Base-by-base conservation (phyloP, 2,888 invertebrate genomes). In the Rhyacophila evoluta region DNA sequence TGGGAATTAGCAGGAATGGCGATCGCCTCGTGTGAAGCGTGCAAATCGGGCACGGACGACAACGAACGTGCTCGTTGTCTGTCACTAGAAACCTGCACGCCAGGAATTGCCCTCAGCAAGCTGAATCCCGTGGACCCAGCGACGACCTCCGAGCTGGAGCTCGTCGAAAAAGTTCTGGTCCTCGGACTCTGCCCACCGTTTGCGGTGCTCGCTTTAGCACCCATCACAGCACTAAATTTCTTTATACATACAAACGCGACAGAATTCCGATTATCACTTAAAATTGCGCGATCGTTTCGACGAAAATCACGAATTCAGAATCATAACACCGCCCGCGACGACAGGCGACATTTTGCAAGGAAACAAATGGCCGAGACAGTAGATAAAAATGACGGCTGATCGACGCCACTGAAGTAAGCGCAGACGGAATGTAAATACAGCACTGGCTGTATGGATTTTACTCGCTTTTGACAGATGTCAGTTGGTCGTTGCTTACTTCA, bases 141-240 rank as follows among this genome's bases (percentile, higher is more conserved):
- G 85, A 92, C 92, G 83, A 92, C 92, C 83, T 92, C 92, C 78
- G 92, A 91, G 84, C 92, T 92, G 82, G 94, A 92, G 89, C 93
- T 92, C 86, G 91, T 94, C 76, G 95, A 95, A 87, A 95, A 95
- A 86, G 94, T 93, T 86, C 94, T 91, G 83, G 93, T 90, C 83
- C 94, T 91, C 84, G 93, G 93, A 89, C 93, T 93, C 88, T 93
- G 93, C 85, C 94, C 93, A 85, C 93, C 93, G 87, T 92, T 93
- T 84, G 94, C 94, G 84, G 95, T 95, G 87, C 95, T 95, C 85
- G 95, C 92, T 90, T 95, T 95, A 87, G 95, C 95, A 90, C 95
- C 95, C 95, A 95, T 95, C 84, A 85, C 85, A 84, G 85, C 86
- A 83, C 80, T 79, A 28, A 36, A 76, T 76, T 72, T 71, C 55